Evolutionary conservation across 2,888 invertebrate genomes (phyloP).

Genomic region (Drosophila yooni): DNA sequence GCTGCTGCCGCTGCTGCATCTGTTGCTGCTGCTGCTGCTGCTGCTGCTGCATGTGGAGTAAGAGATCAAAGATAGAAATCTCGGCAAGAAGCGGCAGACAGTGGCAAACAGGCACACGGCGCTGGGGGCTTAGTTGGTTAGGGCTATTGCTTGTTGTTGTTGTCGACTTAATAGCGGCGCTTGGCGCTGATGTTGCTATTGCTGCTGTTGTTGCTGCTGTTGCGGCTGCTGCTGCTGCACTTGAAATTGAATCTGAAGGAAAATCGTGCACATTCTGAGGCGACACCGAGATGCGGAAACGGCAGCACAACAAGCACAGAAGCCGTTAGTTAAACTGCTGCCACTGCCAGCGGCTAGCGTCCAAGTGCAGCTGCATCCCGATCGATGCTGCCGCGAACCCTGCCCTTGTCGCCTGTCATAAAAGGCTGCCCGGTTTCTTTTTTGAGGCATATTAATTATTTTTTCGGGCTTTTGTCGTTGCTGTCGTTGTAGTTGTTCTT

Average conservation of each 20-base stretch:
- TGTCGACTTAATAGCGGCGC: slow-evolving; percentile 82
- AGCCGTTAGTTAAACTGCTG: slow-evolving; percentile 81
- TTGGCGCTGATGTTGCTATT: slow-evolving; percentile 58
- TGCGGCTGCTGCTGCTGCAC: slow-evolving; percentile 71
- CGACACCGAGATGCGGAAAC: slow-evolving; percentile 83
- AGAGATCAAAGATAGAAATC: slow-evolving; percentile 84
- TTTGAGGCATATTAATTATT: slow-evolving; percentile 84
- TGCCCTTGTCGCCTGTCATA: slow-evolving; percentile 82
- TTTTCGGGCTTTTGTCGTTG: slow-evolving; percentile 70
- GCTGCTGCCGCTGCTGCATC: slow-evolving; percentile 21
- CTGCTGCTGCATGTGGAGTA: slow-evolving; percentile 80
- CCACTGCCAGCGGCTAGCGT: slow-evolving; percentile 58
- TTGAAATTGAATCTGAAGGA: slow-evolving; percentile 81
- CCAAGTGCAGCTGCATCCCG: slow-evolving; percentile 75
- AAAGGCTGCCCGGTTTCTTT: slow-evolving; percentile 68
- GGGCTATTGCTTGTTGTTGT: slow-evolving; percentile 82
- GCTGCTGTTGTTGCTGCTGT: slow-evolving; percentile 41
- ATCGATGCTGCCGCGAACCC: slow-evolving; percentile 58
- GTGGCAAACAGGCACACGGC: slow-evolving; percentile 72
- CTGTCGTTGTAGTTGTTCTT: slow-evolving; percentile 51
- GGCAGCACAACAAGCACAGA: slow-evolving; percentile 80
- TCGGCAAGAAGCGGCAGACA: slow-evolving; percentile 79
- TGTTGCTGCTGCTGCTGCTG: slow-evolving; percentile 22
- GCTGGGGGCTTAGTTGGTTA: slow-evolving; percentile 61
- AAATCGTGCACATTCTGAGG: slow-evolving; percentile 80